These are phyloP conservation scores for Pachyseris speciosa DNA, from an alignment of 64 coral and sea anemone genomes.

Conservation along the genomic window DNA sequence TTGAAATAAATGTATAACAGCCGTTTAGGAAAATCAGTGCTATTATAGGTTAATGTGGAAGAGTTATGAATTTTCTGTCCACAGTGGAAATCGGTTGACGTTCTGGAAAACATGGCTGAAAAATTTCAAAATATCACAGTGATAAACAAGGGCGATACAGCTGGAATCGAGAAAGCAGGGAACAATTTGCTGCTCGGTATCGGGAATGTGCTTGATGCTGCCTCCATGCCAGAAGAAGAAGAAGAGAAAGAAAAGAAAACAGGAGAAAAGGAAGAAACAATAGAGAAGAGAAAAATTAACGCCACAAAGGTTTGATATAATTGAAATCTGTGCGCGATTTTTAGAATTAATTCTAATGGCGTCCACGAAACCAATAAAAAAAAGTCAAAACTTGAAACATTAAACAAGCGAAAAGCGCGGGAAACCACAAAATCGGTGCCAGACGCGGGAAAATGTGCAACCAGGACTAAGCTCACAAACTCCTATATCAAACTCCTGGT, in stretches of 20 bases:
- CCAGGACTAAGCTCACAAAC: too few species aligned
- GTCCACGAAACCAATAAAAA: too few species aligned
- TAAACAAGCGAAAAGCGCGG: too few species aligned
- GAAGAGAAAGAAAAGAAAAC: neutral
- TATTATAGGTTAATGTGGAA: neutral
- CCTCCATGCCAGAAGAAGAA: conserved; percentile 22
- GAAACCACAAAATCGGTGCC: too few species aligned
- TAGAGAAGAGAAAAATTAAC: conserved; percentile 19
- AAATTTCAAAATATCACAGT: conserved; percentile 60
- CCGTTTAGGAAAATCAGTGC: neutral
- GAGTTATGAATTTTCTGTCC: neutral
- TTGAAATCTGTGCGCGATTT: neutral
- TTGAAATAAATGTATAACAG: too few species aligned
- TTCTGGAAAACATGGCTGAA: conserved; percentile 74
- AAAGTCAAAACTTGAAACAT: too few species aligned
- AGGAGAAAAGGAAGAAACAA: neutral
- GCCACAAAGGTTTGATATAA: neutral
- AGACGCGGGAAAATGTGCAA: too few species aligned
- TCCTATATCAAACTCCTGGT: too few species aligned
- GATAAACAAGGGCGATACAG: conserved; percentile 26
- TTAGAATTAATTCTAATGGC: neutral
- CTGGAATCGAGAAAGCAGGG: conserved; percentile 63
- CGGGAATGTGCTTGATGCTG: conserved; percentile 74
- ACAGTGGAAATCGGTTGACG: conserved; percentile 71
- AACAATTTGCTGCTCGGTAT: conserved; percentile 85